Conservation (phyloP, 2,113 vertebrate genomes). For the Triplophysa rosa region DNA sequence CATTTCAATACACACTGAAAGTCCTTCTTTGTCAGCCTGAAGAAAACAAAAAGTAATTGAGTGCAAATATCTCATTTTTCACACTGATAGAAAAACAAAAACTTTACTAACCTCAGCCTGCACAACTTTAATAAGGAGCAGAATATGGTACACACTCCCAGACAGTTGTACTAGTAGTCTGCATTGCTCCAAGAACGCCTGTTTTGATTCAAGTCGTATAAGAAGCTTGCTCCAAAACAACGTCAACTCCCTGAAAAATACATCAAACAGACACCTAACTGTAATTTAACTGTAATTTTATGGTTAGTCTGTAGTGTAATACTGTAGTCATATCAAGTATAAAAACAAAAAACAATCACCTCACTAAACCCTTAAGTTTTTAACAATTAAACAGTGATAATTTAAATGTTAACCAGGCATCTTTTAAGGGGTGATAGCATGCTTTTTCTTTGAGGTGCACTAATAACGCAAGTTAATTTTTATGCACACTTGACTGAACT, state of each 20-base stretch:
- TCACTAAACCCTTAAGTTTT: no score
- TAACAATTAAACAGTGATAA: no score
- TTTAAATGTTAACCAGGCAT: no score
- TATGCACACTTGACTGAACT: no score
- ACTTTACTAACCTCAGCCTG: constrained; percentile 91
- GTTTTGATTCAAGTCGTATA: constrained; percentile 89
- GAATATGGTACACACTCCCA: constrained; percentile 97
- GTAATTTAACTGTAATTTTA: neutral
- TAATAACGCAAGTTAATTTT: no score
- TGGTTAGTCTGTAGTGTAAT: no score
- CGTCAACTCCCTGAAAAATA: constrained; percentile 90
- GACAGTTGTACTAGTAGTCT: constrained; percentile 93
- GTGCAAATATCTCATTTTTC: neutral
- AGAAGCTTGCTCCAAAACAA: constrained; percentile 99
- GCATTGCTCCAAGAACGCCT: constrained; percentile 91
- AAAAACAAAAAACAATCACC: no score
- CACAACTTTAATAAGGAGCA: constrained; percentile 99
- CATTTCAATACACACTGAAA: constrained; percentile 95
- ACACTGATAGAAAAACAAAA: neutral
- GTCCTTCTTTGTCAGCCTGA: constrained; percentile 91
- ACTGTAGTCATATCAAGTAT: no score
- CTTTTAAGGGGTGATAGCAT: no score
- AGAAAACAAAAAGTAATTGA: constrained; percentile 50
- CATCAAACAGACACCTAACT: constrained; percentile 7
- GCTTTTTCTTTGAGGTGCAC: no score